Evolutionary conservation across 2,888 invertebrate species (phyloP).

Genomic region (Tachina lurida): DNA sequence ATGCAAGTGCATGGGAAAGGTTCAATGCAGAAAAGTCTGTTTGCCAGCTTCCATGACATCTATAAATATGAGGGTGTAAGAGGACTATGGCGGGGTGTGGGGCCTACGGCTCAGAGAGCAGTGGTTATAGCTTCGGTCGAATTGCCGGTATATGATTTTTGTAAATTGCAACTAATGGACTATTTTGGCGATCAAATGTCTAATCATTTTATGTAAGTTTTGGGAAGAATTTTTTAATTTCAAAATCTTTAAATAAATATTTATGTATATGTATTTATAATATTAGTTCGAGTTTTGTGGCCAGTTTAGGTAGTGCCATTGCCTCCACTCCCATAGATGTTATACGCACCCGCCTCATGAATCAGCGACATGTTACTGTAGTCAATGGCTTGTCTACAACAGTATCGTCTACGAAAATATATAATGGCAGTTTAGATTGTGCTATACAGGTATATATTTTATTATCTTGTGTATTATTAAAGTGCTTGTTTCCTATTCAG

Average conservation of each 20-base stretch:
- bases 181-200: constrained; percentile 90
- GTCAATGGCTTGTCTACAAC: constrained; percentile 81
- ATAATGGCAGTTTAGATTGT: constrained; percentile 93
- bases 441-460: constrained; percentile 86
- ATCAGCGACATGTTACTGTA: constrained; percentile 88
- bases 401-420: constrained; percentile 84
- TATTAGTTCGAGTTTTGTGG: constrained; percentile 92
- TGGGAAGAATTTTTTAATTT: background rate
- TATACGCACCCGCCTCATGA: constrained; percentile 96
- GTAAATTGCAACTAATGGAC: constrained; percentile 89
- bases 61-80: constrained; percentile 91
- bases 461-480: background rate
- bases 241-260: background rate
- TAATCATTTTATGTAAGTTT: constrained; percentile 92
- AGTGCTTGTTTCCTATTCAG: background rate
- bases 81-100: constrained; percentile 96
- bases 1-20: constrained; percentile 90
- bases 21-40: constrained; percentile 85
- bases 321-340: constrained; percentile 98
- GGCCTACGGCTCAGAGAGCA: constrained; percentile 96
- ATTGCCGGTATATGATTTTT: constrained; percentile 95
- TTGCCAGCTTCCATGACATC: constrained; percentile 92
- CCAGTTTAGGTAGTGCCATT: constrained; percentile 95
- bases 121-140: constrained; percentile 97
- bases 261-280: background rate